Evolutionary conservation across 2,797 vertebrate genomes (phyloP).

Genomic region (Garrulus glandarius): DNA sequence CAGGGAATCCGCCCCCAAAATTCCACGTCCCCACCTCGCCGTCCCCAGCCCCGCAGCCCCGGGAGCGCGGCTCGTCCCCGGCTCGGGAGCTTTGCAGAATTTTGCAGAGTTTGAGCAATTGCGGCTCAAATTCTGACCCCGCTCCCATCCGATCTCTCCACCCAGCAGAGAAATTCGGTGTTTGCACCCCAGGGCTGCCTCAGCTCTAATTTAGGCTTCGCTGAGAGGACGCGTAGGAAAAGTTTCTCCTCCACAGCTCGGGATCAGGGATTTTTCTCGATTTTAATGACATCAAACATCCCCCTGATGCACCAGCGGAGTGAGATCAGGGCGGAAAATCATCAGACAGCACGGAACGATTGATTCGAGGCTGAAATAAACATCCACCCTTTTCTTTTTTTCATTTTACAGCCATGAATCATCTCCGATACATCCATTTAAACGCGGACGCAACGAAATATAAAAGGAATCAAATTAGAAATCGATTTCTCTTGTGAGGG

Average conservation of each 20-base stretch:
- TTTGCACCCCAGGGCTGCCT: not conserved
- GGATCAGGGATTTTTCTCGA: not conserved
- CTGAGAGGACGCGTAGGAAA: not conserved
- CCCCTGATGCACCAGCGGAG: not conserved
- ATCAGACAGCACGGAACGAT: not conserved
- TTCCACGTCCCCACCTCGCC: not conserved
- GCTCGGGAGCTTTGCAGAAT: not conserved
- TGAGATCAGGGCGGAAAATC: not conserved
- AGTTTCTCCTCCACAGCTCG: not conserved
- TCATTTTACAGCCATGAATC: not conserved
- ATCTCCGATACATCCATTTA: not conserved
- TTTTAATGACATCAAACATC: not conserved
- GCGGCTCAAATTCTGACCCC: not conserved
- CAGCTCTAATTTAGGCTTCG: not conserved
- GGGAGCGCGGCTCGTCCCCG: not conserved
- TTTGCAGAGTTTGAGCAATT: not conserved
- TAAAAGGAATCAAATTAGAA: slow-evolving; percentile 6
- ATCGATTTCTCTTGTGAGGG: not conserved
- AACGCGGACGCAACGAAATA: not conserved
- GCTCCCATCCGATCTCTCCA: not conserved
- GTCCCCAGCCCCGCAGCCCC: not conserved
- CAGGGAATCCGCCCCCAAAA: not conserved
- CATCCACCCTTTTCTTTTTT: not conserved
- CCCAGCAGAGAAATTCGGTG: not conserved
- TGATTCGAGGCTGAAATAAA: not conserved